Percentiles rank a stretch among this genome's conserved stretches.
Evolutionary conservation across 2,888 invertebrate genomes (phyloP).

Genomic region (Tinea semifulvella): DNA sequence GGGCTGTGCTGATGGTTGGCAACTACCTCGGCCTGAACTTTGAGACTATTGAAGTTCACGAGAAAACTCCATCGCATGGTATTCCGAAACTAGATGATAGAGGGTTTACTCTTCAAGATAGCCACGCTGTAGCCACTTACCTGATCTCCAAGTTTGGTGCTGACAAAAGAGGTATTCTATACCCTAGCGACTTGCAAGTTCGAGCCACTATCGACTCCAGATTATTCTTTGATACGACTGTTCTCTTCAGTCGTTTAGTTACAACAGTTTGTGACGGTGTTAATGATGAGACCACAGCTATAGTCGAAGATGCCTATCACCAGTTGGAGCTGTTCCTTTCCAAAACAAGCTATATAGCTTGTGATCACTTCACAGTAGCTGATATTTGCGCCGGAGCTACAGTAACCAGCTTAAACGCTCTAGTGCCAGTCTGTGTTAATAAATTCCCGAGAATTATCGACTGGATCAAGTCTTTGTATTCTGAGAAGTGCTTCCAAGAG

Average conservation of each 20-base stretch:
- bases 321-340: slow-evolving; percentile 31
- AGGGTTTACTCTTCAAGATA: slow-evolving; percentile 28
- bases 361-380: slow-evolving; percentile 30
- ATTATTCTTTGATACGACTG: slow-evolving; percentile 28
- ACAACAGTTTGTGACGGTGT: slow-evolving; percentile 20
- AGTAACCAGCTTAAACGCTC: slow-evolving; percentile 25
- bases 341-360: slow-evolving; percentile 25
- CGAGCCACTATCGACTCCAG: slow-evolving; percentile 30
- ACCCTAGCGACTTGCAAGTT: slow-evolving; percentile 28
- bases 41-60: slow-evolving; percentile 24
- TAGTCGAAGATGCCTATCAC: slow-evolving; percentile 27
- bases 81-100: slow-evolving; percentile 33
- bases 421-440: slow-evolving; percentile 25
- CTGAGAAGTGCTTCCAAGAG: slow-evolving; percentile 28
- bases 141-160: slow-evolving; percentile 34
- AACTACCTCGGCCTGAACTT: slow-evolving; percentile 28
- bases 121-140: slow-evolving; percentile 30
- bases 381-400: slow-evolving; percentile 30
- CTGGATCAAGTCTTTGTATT: slow-evolving; percentile 27
- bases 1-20: slow-evolving; percentile 29
- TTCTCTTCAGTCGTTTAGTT: slow-evolving; percentile 24
- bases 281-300: slow-evolving; percentile 21
- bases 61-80: slow-evolving; percentile 31
- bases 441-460: slow-evolving; percentile 26
- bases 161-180: slow-evolving; percentile 26